These are phyloP conservation scores for Oxytorus armatus DNA, from an alignment of 2,888 invertebrate species.

Conservation along the genomic window DNA sequence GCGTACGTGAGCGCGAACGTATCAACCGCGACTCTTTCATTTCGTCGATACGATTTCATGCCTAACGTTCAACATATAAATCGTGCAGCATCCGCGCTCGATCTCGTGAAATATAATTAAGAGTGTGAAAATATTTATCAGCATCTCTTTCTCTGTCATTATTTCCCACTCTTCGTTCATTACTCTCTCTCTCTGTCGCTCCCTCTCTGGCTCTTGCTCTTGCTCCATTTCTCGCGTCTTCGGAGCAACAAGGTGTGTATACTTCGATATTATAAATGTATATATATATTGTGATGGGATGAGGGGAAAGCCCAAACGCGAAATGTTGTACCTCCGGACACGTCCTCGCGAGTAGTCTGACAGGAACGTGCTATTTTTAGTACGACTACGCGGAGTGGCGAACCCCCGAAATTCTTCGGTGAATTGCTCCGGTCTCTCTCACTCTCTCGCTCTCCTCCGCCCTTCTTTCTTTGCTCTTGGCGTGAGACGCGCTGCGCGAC, in stretches of 20 bases:
- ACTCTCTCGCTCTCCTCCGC: not conserved
- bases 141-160: slow-evolving; percentile 15
- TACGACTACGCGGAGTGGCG: slow-evolving; percentile 45
- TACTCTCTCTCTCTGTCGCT: not conserved
- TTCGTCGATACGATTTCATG: too few species aligned
- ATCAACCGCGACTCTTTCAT: too few species aligned
- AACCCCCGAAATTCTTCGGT: slow-evolving; percentile 56
- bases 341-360: slow-evolving; percentile 40
- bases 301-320: slow-evolving; percentile 31
- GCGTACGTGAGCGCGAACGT: too few species aligned
- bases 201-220: slow-evolving; percentile 15
- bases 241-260: too few species aligned
- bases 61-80: too few species aligned
- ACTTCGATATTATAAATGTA: not conserved
- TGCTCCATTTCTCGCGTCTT: slow-evolving; percentile 7
- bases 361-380: slow-evolving; percentile 63
- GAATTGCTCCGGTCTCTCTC: slow-evolving; percentile 30
- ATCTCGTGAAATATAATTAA: slow-evolving; percentile 55
- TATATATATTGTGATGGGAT: slow-evolving; percentile 20
- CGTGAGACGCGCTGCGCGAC: not conserved
- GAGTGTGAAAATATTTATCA: slow-evolving; percentile 61
- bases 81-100: too few species aligned
- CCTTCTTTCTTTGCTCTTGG: slow-evolving; percentile 16
- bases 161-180: slow-evolving; percentile 25
- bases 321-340: slow-evolving; percentile 56